Evolutionary conservation across 2,113 vertebrate species (phyloP).

Genomic region (Acrocephalus arundinaceus): DNA sequence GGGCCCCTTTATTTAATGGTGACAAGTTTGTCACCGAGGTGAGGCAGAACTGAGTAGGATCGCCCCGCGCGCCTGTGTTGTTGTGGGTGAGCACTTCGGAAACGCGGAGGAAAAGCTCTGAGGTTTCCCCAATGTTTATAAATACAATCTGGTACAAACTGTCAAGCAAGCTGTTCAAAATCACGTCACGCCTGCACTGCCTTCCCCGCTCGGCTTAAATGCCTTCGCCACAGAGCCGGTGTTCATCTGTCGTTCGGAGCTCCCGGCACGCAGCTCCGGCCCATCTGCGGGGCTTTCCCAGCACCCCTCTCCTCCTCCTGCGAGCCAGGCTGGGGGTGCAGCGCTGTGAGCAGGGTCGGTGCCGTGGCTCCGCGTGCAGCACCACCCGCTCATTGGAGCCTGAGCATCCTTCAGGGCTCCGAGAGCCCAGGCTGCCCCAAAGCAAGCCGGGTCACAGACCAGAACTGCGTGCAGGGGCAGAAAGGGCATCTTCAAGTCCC

Average conservation of each 20-base stretch:
- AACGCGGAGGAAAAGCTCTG: not conserved
- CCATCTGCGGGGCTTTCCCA: not conserved
- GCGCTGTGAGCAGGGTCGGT: rapidly evolving
- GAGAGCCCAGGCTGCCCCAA: not conserved
- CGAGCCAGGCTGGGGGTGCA: not conserved
- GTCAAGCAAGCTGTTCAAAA: slow-evolving; percentile 66
- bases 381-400: rapidly evolving
- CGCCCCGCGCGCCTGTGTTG: rapidly evolving
- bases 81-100: not conserved
- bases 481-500: rapidly evolving
- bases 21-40: not conserved
- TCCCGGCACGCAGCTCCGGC: not conserved
- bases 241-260: not conserved
- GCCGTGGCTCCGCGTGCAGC: rapidly evolving
- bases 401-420: not conserved
- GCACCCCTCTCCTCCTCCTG: not conserved
- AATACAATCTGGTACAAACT: slow-evolving; percentile 64
- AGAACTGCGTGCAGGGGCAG: rapidly evolving
- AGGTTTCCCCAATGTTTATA: slow-evolving; percentile 53
- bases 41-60: not conserved
- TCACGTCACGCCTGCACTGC: slow-evolving; percentile 16
- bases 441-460: rapidly evolving
- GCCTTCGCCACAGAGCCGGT: not conserved
- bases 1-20: not conserved
- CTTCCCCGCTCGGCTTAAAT: not conserved